Conservation (phyloP, 2,797 vertebrate genomes). For the Sorex maritimensis region DNA sequence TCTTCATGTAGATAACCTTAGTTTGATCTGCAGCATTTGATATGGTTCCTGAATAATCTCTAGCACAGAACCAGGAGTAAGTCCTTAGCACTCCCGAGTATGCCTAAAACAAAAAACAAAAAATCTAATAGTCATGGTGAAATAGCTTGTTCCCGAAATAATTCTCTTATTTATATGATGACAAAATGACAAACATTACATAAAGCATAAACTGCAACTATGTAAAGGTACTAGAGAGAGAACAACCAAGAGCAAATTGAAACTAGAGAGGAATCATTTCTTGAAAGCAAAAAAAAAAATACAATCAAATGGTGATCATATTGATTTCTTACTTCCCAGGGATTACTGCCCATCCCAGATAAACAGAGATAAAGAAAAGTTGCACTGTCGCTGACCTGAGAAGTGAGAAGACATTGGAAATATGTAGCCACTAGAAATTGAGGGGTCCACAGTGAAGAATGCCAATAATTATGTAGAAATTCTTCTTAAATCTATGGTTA, state of each 20-base stretch:
- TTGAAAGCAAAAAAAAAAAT: conserved; percentile 38
- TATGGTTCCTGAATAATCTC: too few relatives aligned
- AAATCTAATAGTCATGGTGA: too few relatives aligned
- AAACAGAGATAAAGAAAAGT: not conserved
- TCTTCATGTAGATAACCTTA: too few relatives aligned
- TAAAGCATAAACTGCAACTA: not conserved
- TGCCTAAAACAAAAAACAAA: too few relatives aligned
- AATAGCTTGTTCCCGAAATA: not conserved
- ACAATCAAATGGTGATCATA: not conserved
- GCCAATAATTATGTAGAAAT: not conserved
- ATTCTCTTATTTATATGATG: not conserved
- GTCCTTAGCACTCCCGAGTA: too few relatives aligned
- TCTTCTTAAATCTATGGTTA: not conserved
- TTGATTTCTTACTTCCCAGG: not conserved
- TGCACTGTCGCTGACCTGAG: not conserved
- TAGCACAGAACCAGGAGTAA: too few relatives aligned
- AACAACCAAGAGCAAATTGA: conserved; percentile 14
- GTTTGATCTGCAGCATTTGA: too few relatives aligned
- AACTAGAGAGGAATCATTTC: not conserved
- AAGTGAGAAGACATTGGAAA: not conserved
- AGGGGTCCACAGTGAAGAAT: not conserved
- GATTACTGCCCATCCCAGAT: not conserved
- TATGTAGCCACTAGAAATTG: not conserved
- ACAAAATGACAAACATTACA: not conserved
- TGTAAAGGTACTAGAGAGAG: not conserved